Base-by-base conservation (phyloP, 2,113 vertebrate genomes). In the Scophthalmus maximus region DNA sequence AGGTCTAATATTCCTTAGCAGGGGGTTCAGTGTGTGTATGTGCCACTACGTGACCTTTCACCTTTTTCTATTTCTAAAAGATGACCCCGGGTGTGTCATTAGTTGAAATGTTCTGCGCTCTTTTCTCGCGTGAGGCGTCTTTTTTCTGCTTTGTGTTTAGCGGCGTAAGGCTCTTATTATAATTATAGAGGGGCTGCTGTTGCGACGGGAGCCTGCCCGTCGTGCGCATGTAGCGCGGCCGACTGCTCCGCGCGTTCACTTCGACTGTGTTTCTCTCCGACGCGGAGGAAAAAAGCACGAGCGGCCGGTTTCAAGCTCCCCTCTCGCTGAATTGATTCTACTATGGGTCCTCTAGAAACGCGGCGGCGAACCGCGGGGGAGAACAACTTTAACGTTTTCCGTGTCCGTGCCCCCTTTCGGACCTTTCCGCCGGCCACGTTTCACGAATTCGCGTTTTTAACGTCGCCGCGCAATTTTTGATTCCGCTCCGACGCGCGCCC, bases 281-380 rank as follows among this genome's bases (percentile, higher is more conserved):
- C 91, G 92, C 88, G 71, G 92, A 91, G 91, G 87, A 91, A 92
- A 91, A 91, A 92, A 91, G 93, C 91, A 78, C 84, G 92, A 93
- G 82, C 68, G 84, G 84, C 87, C 93, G 60, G 94, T 95, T 94
- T 95, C 94, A 95, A 95, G 94, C 93, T 94, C 93, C 94, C 94
- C 94, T 92, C 86, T 91, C 86, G 88, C 91, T 94, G 93, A 95
- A 95, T 95, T 95, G 94, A 95, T 94, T 95, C 94, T 95, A 94
- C 94, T 94, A 94, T 93, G 92, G 94, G 92, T 86, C 91, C 80
- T 86, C 88, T 84, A 86, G 87, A 94, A 93, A 91, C 86, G 56
- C 74, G 60, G 69, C 70, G 66, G 77, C 2, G 56, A 18, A 79
- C 59, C 60, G 34, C 81, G 42, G 93, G 94, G 91, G 89, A 40